Conservation (phyloP, 2,113 vertebrate genomes). For the Turdus rufiventris region DNA sequence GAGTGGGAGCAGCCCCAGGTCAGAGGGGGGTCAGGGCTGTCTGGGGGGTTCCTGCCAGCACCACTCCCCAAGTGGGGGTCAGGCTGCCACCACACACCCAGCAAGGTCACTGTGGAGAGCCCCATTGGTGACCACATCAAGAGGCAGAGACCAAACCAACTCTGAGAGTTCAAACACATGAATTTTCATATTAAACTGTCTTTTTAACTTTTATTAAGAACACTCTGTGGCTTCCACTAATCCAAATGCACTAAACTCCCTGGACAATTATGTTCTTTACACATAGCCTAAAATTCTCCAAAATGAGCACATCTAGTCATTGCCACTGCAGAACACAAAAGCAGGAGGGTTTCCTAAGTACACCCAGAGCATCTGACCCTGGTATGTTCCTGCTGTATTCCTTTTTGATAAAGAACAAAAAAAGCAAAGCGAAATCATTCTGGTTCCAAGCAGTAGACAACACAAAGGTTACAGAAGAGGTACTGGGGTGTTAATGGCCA, state of each 20-base stretch:
- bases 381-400: not conserved
- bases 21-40: not conserved
- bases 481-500: not conserved
- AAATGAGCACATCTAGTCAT: not conserved
- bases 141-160: not conserved
- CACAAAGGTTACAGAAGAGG: not conserved
- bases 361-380: not conserved
- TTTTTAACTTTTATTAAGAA: not conserved
- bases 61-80: accelerated
- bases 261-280: not conserved
- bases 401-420: not conserved
- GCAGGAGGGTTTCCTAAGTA: not conserved
- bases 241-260: not conserved
- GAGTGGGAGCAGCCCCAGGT: not conserved
- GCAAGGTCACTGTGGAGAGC: not conserved
- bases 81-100: not conserved
- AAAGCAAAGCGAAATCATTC: not conserved
- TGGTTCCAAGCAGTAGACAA: not conserved
- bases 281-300: not conserved
- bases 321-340: not conserved
- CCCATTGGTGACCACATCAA: not conserved
- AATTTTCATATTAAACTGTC: not conserved
- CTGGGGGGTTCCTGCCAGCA: not conserved
- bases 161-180: not conserved
- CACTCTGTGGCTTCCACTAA: not conserved